Evolutionary conservation across 1,140 invertebrate genomes (phyloP).

Genomic region (Halotydeus destructor): DNA sequence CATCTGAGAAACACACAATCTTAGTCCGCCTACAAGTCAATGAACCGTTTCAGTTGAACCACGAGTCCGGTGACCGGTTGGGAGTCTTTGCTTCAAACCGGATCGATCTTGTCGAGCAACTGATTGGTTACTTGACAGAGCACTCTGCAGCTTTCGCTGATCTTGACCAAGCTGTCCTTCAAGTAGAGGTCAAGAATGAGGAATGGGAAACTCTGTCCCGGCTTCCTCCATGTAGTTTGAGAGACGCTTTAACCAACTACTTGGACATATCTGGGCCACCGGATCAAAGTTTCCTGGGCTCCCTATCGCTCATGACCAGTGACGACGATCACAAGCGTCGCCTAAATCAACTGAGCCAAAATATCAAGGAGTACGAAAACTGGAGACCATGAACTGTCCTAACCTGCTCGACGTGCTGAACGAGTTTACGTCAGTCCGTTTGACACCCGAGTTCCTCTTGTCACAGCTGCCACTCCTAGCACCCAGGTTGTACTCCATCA

Average conservation of each 20-base stretch:
- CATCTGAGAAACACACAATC: too few relatives aligned
- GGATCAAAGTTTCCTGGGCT: slow-evolving; percentile 19
- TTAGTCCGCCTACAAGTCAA: slow-evolving; percentile 21
- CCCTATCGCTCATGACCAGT: slow-evolving; percentile 21
- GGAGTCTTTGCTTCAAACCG: slow-evolving; percentile 48
- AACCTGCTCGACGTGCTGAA: too few relatives aligned
- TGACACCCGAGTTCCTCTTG: too few relatives aligned
- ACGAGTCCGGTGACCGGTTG: slow-evolving; percentile 64
- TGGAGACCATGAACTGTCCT: slow-evolving; percentile 23
- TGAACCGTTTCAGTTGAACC: slow-evolving; percentile 18
- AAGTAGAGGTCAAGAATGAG: slow-evolving; percentile 21
- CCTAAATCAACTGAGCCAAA: slow-evolving; percentile 43
- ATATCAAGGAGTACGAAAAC: slow-evolving; percentile 23
- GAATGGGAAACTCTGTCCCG: too few relatives aligned
- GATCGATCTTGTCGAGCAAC: slow-evolving; percentile 20
- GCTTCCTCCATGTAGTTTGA: slow-evolving; percentile 31
- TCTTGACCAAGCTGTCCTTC: slow-evolving; percentile 1
- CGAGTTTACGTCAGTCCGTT: too few relatives aligned
- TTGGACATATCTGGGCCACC: slow-evolving; percentile 13
- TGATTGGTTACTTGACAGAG: slow-evolving; percentile 20
- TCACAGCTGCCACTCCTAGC: too few relatives aligned
- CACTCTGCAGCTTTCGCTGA: slow-evolving; percentile 7
- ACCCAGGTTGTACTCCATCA: slow-evolving; percentile 23
- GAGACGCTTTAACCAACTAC: slow-evolving; percentile 37
- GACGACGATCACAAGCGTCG: slow-evolving; percentile 35